phyloP scores from a whole-genome alignment of 1,140 invertebrate species.

The Rhagoletis pomonella region DNA sequence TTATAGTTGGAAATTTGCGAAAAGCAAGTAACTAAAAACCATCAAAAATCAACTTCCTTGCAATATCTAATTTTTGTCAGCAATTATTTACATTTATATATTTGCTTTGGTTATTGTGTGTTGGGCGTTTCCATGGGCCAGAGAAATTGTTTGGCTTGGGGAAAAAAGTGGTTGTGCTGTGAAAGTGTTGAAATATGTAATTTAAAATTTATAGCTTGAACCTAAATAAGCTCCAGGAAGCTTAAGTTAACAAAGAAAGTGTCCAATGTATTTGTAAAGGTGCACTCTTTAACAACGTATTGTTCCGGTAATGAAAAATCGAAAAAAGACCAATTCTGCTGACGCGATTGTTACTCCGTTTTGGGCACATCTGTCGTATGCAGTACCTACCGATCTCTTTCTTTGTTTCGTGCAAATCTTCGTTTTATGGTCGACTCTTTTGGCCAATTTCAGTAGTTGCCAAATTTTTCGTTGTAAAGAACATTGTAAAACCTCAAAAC shows the following conservation, averaged over 20 bases:
- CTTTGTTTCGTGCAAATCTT: constrained; percentile 46
- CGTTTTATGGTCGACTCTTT: constrained; percentile 36
- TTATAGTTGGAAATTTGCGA: constrained; percentile 37
- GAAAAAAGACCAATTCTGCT: constrained; percentile 27
- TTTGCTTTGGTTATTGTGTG: background rate
- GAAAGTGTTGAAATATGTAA: background rate
- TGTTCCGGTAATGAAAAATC: constrained; percentile 3
- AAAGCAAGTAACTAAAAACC: background rate
- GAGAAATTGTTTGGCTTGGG: background rate
- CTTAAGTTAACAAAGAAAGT: background rate
- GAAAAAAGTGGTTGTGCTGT: constrained; percentile 46
- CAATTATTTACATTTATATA: no score
- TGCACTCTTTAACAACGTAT: background rate
- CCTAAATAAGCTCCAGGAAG: background rate
- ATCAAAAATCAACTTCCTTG: background rate
- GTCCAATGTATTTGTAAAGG: background rate
- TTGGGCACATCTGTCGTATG: constrained; percentile 43
- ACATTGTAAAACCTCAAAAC: background rate
- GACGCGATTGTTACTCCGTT: background rate
- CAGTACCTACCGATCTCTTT: constrained; percentile 8
- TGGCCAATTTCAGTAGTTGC: constrained; percentile 24
- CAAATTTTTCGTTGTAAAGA: background rate
- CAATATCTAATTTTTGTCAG: background rate
- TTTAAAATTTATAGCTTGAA: constrained; percentile 6
- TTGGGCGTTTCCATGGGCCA: background rate